Evolutionary conservation across 53 echinoderm and acorn worm genomes (phyloP), one percentile per base, ranked within the genome.

Genomic region (Holothuria scabra): DNA sequence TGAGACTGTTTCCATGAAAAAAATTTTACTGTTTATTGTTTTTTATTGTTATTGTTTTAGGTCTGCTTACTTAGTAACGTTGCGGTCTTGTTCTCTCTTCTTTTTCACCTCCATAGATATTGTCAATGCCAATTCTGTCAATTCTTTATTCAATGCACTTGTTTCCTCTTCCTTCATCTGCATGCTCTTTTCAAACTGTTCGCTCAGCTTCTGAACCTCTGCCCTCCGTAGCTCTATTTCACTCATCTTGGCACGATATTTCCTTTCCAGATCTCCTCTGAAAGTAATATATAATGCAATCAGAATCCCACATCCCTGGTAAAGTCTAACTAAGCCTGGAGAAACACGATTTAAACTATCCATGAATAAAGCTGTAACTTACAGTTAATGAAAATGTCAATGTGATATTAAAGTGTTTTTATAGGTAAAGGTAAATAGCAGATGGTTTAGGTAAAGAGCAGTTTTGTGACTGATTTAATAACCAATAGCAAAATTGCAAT

Each of bases 101-200:
- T 93, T 93, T 83, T 90, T 91, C 1, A 93, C 86, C 69, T 96
- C 97, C 97, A 96, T 96, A 85, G 93, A 93, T 79, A 96, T 89
- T 66, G 92, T 89, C 72, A 96, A 83, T 26, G 97, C 93, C 46
- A 96, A 81, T 12, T 96, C 93, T 5, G 97, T 88, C 52, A 96
- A 85, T 46, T 93, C 97, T 41, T 88, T 84, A 83, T 91, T 96
- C 61, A 94, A 85, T 20, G 44, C 66, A 81, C 86, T 89, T 12
- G 97, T 96, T 59, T 96, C 97, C 11, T 94, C 95, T 71, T 96
- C 97, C 46, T 96, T 96, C 71, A 71, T 26, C 37, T 94, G 78
- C 93, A 96, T 90, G 29, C 87, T 90, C 83, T 96, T 65, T 37
- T 79, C 71, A 76, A 92, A 96, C 82, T 96, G 92, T 60, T 96